Evolutionary conservation across 2,113 vertebrate genomes (phyloP).

Genomic region (Callospermophilus lateralis): DNA sequence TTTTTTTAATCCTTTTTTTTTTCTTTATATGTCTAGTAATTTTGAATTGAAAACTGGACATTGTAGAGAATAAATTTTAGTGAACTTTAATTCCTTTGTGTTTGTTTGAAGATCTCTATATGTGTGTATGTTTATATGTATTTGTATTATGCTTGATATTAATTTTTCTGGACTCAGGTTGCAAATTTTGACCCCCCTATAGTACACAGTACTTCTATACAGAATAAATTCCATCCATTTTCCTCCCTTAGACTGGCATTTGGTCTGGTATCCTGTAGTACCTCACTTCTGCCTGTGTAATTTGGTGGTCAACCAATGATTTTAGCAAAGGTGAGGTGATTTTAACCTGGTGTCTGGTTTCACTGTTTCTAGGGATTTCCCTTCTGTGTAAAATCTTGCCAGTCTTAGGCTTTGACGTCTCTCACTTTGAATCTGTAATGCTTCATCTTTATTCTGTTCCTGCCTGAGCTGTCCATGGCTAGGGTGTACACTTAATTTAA

Average conservation of each 20-base stretch:
- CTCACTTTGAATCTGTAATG: not conserved
- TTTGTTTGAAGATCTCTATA: not conserved
- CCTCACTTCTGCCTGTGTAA: not conserved
- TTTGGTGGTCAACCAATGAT: not conserved
- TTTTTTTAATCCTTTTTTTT: not conserved
- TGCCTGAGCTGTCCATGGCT: not conserved
- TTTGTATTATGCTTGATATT: not conserved
- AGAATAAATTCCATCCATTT: not conserved
- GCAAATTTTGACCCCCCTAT: not conserved
- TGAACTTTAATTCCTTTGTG: not conserved
- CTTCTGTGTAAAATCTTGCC: not conserved
- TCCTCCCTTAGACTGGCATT: not conserved
- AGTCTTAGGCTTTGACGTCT: not conserved
- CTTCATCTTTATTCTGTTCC: not conserved
- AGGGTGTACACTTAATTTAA: not conserved
- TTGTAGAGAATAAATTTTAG: not conserved
- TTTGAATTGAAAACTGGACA: not conserved
- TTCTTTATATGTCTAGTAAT: not conserved
- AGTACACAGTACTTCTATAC: accelerated
- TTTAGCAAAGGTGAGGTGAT: not conserved
- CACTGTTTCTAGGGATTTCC: not conserved
- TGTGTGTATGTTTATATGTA: not conserved
- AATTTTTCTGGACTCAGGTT: not conserved
- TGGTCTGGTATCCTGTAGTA: not conserved
- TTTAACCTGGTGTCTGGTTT: not conserved